Conservation (phyloP, 1,140 invertebrate species). For the Caenorhabditis elegans region DNA sequence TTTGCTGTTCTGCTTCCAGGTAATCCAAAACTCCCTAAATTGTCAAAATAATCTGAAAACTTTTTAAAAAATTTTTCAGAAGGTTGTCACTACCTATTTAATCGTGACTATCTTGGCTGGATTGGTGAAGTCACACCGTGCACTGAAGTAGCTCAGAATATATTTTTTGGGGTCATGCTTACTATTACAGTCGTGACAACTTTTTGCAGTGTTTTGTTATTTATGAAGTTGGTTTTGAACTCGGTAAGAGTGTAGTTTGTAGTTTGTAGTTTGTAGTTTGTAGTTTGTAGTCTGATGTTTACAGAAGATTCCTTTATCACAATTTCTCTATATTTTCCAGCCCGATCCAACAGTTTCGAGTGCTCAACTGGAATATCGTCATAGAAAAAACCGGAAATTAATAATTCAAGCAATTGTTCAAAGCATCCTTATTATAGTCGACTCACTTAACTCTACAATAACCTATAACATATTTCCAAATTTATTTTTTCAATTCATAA, state of each 20-base stretch:
- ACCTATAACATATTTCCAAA: not conserved
- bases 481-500: not conserved
- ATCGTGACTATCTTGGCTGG: not conserved
- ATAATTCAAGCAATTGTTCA: no score
- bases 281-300: no score
- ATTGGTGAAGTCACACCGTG: not conserved
- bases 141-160: not conserved
- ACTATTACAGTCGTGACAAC: not conserved
- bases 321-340: not conserved
- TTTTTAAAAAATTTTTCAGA: not conserved
- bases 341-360: not conserved
- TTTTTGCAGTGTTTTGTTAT: not conserved
- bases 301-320: no score
- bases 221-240: not conserved
- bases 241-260: not conserved
- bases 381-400: not conserved
- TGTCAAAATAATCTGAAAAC: no score
- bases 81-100: not conserved
- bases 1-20: not conserved
- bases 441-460: not conserved
- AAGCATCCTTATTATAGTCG: not conserved
- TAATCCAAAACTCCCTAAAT: no score
- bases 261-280: not conserved
- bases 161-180: not conserved
- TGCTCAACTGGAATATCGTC: not conserved